Percentiles rank a stretch among this genome's conserved stretches.
Conservation (phyloP, 2,113 vertebrate species). For the Oenanthe oenanthe region DNA sequence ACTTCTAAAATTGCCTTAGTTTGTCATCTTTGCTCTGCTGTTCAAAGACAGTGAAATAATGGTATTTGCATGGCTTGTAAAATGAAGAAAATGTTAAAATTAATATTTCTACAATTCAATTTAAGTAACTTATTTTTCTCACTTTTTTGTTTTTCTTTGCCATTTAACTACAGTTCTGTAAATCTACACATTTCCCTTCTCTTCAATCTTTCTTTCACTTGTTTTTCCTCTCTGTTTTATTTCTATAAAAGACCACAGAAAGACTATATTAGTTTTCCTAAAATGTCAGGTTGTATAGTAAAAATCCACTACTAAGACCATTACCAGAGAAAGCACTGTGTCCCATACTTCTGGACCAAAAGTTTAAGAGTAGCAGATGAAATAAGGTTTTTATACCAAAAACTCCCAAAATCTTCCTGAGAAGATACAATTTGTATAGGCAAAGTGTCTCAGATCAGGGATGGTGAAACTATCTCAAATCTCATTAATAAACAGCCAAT, state of each 20-base stretch:
- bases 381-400: background rate
- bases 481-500: conserved; percentile 25
- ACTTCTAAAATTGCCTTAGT: background rate
- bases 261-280: background rate
- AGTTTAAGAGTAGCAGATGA: background rate
- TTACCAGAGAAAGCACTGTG: background rate
- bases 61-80: background rate
- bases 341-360: background rate
- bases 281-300: background rate
- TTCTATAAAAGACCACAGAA: background rate
- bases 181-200: background rate
- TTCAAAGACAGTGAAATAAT: background rate
- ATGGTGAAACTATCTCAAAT: conserved; percentile 6
- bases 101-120: background rate
- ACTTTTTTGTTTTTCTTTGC: background rate
- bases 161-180: background rate
- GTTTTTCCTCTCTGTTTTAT: background rate
- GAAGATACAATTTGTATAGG: background rate
- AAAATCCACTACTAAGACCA: background rate
- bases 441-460: background rate
- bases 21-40: background rate
- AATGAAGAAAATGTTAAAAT: background rate
- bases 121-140: background rate
- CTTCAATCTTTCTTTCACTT: background rate
- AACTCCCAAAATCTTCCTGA: background rate